Evolutionary conservation across 2,113 vertebrate genomes (phyloP).

Genomic region (Sitta europaea): DNA sequence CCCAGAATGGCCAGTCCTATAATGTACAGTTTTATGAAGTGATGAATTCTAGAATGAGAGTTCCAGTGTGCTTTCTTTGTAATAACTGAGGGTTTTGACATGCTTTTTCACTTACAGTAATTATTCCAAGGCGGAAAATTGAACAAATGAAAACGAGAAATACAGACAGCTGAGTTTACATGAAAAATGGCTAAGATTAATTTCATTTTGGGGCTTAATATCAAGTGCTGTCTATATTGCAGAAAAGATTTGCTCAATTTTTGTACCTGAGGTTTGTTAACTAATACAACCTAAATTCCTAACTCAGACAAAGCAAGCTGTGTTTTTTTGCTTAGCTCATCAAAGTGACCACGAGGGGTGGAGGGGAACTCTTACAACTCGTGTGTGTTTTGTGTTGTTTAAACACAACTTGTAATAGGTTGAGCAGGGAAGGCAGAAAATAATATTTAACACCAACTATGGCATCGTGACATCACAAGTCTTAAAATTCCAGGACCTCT

Average conservation of each 20-base stretch:
- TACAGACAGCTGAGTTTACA: background rate
- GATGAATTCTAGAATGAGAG: background rate
- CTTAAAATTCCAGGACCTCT: background rate
- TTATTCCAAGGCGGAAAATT: background rate
- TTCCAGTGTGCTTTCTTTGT: background rate
- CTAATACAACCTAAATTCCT: background rate
- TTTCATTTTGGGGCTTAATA: background rate
- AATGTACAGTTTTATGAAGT: slow-evolving; percentile 23
- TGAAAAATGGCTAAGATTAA: background rate
- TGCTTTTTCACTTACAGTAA: background rate
- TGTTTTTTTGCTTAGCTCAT: background rate
- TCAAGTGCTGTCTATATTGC: background rate
- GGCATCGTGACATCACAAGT: background rate
- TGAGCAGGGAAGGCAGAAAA: background rate
- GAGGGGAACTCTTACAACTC: background rate
- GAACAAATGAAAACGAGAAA: background rate
- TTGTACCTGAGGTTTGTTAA: background rate
- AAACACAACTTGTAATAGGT: background rate
- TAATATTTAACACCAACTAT: background rate
- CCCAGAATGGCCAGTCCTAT: background rate
- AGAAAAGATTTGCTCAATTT: background rate
- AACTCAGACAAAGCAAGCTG: background rate
- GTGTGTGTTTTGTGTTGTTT: background rate
- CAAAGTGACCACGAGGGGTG: background rate
- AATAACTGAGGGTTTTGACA: background rate